phyloP scores from a whole-genome alignment of 2,888 invertebrate genomes.

The Bruchidius siliquastri region DNA sequence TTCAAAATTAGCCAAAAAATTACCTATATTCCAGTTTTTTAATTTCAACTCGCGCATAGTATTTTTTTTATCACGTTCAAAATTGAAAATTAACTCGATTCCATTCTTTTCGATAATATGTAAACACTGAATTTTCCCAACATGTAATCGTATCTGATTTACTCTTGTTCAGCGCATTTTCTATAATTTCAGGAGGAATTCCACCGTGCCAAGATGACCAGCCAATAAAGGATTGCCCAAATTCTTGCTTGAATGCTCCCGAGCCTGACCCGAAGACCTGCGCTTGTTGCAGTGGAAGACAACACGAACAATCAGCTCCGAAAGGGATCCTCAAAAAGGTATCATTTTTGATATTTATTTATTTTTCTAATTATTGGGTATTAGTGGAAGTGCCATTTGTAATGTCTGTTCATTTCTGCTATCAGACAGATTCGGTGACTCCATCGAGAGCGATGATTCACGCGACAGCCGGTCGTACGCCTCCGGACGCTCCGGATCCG shows the following conservation, averaged over 20 bases:
- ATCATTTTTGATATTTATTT: not conserved
- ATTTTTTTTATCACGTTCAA: no score
- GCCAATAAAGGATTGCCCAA: not conserved
- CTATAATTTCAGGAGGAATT: slow-evolving; percentile 12
- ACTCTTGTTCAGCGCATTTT: no score
- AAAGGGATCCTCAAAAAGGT: slow-evolving; percentile 11
- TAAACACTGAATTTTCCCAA: no score
- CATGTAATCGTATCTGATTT: no score
- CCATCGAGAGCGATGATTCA: slow-evolving; percentile 5
- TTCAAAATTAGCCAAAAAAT: no score
- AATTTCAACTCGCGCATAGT: no score
- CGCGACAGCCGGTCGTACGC: slow-evolving; percentile 22
- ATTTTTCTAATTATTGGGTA: no score
- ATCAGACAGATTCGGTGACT: not conserved
- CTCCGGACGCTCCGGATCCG: slow-evolving; percentile 7
- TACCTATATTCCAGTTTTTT: no score
- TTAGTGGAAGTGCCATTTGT: no score
- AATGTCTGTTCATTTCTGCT: no score
- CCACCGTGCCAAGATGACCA: slow-evolving; percentile 15
- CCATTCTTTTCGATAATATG: not conserved
- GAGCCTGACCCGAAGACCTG: not conserved
- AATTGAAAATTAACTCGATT: no score
- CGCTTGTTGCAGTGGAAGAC: not conserved
- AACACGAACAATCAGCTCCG: not conserved
- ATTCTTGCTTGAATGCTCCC: not conserved